Percentiles rank a stretch among this genome's conserved stretches.
Evolutionary conservation across 2,888 invertebrate species (phyloP).

Genomic region (Stenolophus ochropezus): DNA sequence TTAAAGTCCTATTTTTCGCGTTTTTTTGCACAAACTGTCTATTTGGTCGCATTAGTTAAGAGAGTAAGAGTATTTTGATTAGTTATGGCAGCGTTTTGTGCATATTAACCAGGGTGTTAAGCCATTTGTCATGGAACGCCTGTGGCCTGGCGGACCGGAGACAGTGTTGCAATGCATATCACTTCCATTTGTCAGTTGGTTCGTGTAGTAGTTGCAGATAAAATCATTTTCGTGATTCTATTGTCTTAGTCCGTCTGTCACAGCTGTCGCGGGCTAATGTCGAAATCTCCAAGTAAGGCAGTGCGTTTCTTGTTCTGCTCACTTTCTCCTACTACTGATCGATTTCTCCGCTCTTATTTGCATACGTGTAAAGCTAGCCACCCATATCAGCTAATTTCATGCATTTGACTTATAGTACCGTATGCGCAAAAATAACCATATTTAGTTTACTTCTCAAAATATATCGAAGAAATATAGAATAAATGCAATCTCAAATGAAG

Average conservation of each 20-base stretch:
- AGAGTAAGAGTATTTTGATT: background rate
- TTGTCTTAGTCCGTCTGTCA: slow-evolving; percentile 32
- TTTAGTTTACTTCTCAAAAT: background rate
- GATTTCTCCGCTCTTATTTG: slow-evolving; percentile 32
- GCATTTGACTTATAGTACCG: background rate
- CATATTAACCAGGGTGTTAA: background rate
- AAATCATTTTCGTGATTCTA: slow-evolving; percentile 39
- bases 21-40: too few relatives aligned
- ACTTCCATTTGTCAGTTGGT: slow-evolving; percentile 30
- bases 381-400: background rate
- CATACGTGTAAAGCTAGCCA: background rate
- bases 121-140: slow-evolving; percentile 5
- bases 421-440: background rate
- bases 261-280: slow-evolving; percentile 16
- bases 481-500: too few relatives aligned
- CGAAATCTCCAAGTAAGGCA: background rate
- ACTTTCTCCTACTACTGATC: slow-evolving; percentile 15
- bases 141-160: background rate
- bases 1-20: too few relatives aligned
- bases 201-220: slow-evolving; percentile 21
- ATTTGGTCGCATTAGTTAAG: background rate
- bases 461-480: background rate
- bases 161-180: slow-evolving; percentile 24
- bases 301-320: slow-evolving; percentile 9
- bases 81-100: background rate